Evolutionary conservation across 2,797 vertebrate species (phyloP).

Genomic region (Sebastes diaconus): DNA sequence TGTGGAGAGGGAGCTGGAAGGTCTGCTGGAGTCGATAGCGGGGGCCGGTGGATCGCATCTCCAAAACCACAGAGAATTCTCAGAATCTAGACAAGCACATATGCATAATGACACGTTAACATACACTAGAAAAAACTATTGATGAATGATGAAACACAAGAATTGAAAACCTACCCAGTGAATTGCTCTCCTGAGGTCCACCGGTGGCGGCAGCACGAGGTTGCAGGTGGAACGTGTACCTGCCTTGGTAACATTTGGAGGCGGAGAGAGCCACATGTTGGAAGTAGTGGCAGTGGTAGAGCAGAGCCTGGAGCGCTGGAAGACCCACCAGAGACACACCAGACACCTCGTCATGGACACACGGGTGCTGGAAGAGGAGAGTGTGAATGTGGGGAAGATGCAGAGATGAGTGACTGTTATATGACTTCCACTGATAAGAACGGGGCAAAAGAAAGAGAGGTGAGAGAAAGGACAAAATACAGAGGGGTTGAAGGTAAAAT

Average conservation of each 20-base stretch:
- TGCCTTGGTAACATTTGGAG: slow-evolving; percentile 86
- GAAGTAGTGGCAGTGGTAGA: slow-evolving; percentile 93
- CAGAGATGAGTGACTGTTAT: neutral
- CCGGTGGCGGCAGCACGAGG: neutral
- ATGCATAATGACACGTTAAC: neutral
- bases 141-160: neutral
- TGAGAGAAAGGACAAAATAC: neutral
- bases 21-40: slow-evolving; percentile 72
- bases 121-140: neutral
- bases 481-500: neutral
- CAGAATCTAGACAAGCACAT: slow-evolving; percentile 78
- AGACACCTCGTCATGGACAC: slow-evolving; percentile 93
- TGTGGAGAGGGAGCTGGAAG: slow-evolving; percentile 89
- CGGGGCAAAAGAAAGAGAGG: neutral
- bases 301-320: slow-evolving; percentile 89
- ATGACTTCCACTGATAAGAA: neutral
- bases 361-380: slow-evolving; percentile 84
- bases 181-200: slow-evolving; percentile 22
- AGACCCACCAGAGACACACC: slow-evolving; percentile 89
- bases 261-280: slow-evolving; percentile 87
- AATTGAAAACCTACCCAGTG: slow-evolving; percentile 45
- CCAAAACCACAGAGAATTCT: slow-evolving; percentile 88
- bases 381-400: neutral
- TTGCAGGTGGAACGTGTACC: slow-evolving; percentile 81
- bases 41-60: slow-evolving; percentile 66